Conservation (phyloP, 2,797 vertebrate species). For the Leptatherina wallacei region DNA sequence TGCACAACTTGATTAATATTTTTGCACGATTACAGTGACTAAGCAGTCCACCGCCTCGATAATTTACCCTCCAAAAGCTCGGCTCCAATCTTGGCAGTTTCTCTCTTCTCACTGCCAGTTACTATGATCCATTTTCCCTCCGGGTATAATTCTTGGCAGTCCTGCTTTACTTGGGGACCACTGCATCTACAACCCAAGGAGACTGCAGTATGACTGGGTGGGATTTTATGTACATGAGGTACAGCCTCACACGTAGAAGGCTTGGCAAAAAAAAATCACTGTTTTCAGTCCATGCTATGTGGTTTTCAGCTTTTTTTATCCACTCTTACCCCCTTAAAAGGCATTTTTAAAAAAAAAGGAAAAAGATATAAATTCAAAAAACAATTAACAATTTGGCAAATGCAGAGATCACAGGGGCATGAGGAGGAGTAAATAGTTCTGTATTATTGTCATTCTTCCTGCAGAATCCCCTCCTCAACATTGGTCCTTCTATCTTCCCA, state of each 20-base stretch:
- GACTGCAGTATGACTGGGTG: conserved; percentile 55
- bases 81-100: conserved; percentile 41
- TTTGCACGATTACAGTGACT: conserved; percentile 76
- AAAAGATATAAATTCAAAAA: conserved; percentile 54
- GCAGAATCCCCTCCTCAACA: conserved; percentile 63
- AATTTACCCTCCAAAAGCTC: conserved; percentile 42
- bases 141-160: conserved; percentile 34
- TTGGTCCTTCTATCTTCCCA: conserved; percentile 67
- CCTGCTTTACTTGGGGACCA: conserved; percentile 52
- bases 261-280: conserved; percentile 28
- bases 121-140: conserved; percentile 26
- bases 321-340: conserved; percentile 50
- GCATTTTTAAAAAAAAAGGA: conserved; percentile 50
- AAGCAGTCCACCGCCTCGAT: conserved; percentile 64
- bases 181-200: conserved; percentile 46
- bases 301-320: conserved; percentile 30
- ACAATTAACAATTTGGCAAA: conserved; percentile 78
- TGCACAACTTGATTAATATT: conserved; percentile 81
- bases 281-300: conserved; percentile 41
- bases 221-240: conserved; percentile 61
- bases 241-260: conserved; percentile 43
- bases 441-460: conserved; percentile 52
- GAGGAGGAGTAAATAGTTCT: conserved; percentile 50
- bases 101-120: conserved; percentile 38
- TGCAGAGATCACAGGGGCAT: conserved; percentile 51